Evolutionary conservation across 2,888 invertebrate genomes (phyloP), one percentile per base, ranked within the genome.

Genomic region (Lepidonotus clava): DNA sequence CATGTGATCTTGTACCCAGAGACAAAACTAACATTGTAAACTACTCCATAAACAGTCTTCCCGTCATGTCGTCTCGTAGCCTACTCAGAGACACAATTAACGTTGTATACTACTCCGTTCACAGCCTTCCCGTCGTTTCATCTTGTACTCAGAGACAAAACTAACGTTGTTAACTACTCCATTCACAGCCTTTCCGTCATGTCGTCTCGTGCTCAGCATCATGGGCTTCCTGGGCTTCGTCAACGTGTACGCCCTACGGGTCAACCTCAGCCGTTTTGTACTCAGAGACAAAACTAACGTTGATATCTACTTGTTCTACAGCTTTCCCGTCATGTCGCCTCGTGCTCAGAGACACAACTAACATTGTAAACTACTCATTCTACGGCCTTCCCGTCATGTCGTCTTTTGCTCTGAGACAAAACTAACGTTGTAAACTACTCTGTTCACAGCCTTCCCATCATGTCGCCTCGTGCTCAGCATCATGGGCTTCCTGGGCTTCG

Each of bases 221-320:
- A 87, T 94, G 90, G 94, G 94, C 21, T 94, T 94, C 88, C 89
- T 94, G 32, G 95, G 95, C 0, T 95, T 95, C 88, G 90, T 93
- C 88, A 92, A 92, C 89, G 93, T 94, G 38, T 95, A 95, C 90
- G 93, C 94, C 83, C 91, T 95, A 90, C 88, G 95, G 28, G 98
- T 98, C 0, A 98, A 98, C 95, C n/a, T n/a, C n/a, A n/a, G n/a
- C n/a, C n/a, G n/a, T n/a, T n/a, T n/a, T n/a, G n/a, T n/a, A n/a
- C n/a, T n/a, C n/a, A n/a, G n/a, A n/a, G n/a, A n/a, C n/a, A n/a
- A n/a, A n/a, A n/a, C n/a, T n/a, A n/a, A n/a, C n/a, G n/a, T n/a
- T n/a, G n/a, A n/a, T n/a, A n/a, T n/a, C n/a, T n/a, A n/a, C n/a
- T n/a, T n/a, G n/a, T n/a, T n/a, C n/a, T n/a, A n/a, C n/a, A n/a